A percentile compares a stretch with the other conserved stretches of the same genome.
Conservation (phyloP, 2,113 vertebrate genomes). For the Etheostoma spectabile region DNA sequence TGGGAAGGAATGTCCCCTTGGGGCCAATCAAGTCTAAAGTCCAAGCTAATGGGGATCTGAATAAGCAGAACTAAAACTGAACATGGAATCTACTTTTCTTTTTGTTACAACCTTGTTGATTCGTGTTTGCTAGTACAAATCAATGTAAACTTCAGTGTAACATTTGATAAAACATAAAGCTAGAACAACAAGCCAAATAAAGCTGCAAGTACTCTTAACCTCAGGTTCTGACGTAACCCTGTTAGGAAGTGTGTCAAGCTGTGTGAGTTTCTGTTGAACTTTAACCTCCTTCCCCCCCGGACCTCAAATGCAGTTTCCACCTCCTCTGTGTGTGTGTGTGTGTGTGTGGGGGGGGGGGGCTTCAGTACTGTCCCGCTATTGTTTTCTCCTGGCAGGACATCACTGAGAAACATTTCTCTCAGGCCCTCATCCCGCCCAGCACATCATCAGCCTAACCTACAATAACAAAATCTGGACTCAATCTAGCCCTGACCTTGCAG, state of each 20-base stretch:
- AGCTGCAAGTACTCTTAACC: background rate
- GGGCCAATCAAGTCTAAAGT: too few relatives aligned
- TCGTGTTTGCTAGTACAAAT: background rate
- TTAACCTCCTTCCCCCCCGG: conserved; percentile 7
- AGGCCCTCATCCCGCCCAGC: background rate
- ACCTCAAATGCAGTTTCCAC: background rate
- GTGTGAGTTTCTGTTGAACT: conserved; percentile 40
- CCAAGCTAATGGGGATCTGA: background rate
- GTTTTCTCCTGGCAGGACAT: conserved; percentile 60
- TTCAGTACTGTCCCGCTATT: conserved; percentile 54
- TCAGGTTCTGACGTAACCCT: background rate
- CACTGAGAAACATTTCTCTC: conserved; percentile 14
- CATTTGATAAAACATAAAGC: background rate
- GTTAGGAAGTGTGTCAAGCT: conserved; percentile 7
- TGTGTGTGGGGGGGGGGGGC: too few relatives aligned
- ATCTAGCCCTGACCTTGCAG: conserved; percentile 50
- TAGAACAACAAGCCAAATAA: background rate
- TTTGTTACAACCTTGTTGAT: background rate
- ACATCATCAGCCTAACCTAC: conserved; percentile 8
- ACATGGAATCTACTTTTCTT: background rate
- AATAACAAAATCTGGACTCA: conserved; percentile 35
- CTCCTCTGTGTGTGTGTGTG: background rate
- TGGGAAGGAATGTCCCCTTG: too few relatives aligned
- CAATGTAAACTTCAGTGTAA: background rate
- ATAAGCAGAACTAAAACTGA: background rate